Evolutionary conservation across 2,888 invertebrate genomes (phyloP).

Genomic region (Notocelia uddmanniana): DNA sequence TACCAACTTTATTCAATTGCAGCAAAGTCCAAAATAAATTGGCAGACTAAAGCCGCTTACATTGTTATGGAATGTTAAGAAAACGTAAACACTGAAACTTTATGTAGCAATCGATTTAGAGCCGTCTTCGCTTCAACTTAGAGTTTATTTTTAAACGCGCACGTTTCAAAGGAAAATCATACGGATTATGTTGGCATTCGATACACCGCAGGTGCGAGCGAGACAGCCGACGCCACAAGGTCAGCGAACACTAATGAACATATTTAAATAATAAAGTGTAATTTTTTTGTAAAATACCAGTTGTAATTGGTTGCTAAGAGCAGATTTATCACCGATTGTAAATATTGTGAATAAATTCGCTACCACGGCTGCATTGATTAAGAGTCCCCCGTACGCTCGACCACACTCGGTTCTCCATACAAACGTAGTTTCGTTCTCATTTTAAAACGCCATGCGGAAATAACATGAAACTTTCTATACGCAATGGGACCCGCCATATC

Average conservation of each 20-base stretch:
- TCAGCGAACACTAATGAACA: constrained; percentile 61
- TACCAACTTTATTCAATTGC: constrained; percentile 41
- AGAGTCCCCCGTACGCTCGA: too few species aligned
- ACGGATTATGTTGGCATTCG: constrained; percentile 68
- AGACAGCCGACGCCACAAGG: constrained; percentile 56
- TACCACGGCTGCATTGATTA: constrained; percentile 5
- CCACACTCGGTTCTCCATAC: too few species aligned
- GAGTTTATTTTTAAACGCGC: constrained; percentile 56
- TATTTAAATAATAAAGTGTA: constrained; percentile 47
- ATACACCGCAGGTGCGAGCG: constrained; percentile 62
- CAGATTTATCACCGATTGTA: constrained; percentile 12
- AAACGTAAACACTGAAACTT: constrained; percentile 77
- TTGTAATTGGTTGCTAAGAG: constrained; percentile 33
- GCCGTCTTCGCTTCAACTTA: constrained; percentile 54
- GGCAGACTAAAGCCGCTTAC: constrained; percentile 48
- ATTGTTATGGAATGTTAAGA: constrained; percentile 51
- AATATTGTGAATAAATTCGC: background rate
- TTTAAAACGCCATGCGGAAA: too few species aligned
- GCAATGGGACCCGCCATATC: too few species aligned
- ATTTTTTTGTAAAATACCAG: constrained; percentile 43
- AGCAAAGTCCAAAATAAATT: constrained; percentile 53
- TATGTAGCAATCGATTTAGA: constrained; percentile 55
- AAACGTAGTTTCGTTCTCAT: too few species aligned
- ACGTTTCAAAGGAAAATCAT: constrained; percentile 70
- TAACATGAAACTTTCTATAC: too few species aligned